Conservation (phyloP, 2,797 vertebrate genomes). For the Hylomyscus alleni region DNA sequence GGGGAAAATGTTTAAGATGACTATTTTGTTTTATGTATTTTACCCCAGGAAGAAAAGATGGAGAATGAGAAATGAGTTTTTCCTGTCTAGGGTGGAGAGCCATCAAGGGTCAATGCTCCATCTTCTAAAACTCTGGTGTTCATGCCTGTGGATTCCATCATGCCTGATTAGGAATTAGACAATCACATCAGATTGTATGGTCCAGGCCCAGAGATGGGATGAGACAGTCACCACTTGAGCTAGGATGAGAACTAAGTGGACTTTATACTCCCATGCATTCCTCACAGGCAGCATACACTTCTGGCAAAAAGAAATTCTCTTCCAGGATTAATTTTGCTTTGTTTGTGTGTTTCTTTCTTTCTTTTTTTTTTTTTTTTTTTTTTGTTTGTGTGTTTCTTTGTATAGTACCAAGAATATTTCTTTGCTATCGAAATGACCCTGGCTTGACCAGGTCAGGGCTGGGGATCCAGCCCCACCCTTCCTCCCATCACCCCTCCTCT, state of each 20-base stretch:
- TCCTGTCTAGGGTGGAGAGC: background rate
- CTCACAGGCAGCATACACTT: background rate
- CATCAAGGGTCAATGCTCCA: background rate
- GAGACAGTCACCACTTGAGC: background rate
- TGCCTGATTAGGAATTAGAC: background rate
- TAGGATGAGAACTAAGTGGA: background rate
- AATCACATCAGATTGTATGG: background rate
- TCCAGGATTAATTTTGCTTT: background rate
- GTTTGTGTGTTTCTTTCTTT: background rate
- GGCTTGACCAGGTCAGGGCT: background rate
- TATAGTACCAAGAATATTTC: background rate
- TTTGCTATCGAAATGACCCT: background rate
- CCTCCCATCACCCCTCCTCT: too few species aligned
- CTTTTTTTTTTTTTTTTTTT: too few species aligned
- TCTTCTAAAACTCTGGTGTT: background rate
- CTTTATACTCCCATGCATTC: background rate
- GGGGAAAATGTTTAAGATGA: background rate
- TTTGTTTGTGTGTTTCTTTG: background rate
- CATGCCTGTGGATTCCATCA: background rate
- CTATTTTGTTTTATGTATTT: background rate
- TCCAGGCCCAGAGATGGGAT: background rate
- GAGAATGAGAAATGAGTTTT: background rate
- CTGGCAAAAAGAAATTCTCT: background rate
- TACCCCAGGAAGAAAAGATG: background rate
- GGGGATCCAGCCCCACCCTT: background rate